phyloP scores from a whole-genome alignment of 2,888 invertebrate genomes.

The Parochlus steinenii region DNA sequence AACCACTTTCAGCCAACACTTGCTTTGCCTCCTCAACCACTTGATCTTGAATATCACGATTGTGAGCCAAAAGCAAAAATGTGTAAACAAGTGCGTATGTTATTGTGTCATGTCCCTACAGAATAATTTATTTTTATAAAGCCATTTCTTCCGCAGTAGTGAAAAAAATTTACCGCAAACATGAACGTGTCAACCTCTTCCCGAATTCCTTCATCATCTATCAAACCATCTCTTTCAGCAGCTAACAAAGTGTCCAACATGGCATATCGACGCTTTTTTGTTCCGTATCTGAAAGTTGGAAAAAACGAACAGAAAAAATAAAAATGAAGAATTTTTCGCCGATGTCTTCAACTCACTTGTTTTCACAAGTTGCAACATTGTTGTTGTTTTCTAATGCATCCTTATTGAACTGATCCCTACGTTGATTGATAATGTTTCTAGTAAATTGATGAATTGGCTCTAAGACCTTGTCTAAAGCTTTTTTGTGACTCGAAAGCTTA shows the following conservation, averaged over 20 bases:
- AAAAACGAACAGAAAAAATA: too few species aligned
- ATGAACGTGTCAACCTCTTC: constrained; percentile 18
- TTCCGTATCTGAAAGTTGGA: too few species aligned
- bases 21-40: constrained; percentile 22
- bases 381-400: too few species aligned
- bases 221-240: constrained; percentile 17
- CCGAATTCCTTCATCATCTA: constrained; percentile 21
- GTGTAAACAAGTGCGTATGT: constrained; percentile 18
- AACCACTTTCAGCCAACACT: constrained; percentile 18
- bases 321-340: constrained; percentile 6
- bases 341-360: background rate
- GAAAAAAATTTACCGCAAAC: too few species aligned
- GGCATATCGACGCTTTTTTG: constrained; percentile 28
- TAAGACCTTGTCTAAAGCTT: constrained; percentile 26
- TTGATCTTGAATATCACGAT: constrained; percentile 15
- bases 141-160: too few species aligned
- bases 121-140: too few species aligned
- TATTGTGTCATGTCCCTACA: constrained; percentile 29
- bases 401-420: background rate
- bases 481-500: constrained; percentile 33
- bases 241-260: constrained; percentile 21
- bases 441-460: constrained; percentile 5
- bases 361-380: too few species aligned
- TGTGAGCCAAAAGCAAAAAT: constrained; percentile 20
- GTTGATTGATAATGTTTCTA: constrained; percentile 21